Evolutionary conservation across 2,888 invertebrate species (phyloP).

Genomic region (Rhaphigaster nebulosa): DNA sequence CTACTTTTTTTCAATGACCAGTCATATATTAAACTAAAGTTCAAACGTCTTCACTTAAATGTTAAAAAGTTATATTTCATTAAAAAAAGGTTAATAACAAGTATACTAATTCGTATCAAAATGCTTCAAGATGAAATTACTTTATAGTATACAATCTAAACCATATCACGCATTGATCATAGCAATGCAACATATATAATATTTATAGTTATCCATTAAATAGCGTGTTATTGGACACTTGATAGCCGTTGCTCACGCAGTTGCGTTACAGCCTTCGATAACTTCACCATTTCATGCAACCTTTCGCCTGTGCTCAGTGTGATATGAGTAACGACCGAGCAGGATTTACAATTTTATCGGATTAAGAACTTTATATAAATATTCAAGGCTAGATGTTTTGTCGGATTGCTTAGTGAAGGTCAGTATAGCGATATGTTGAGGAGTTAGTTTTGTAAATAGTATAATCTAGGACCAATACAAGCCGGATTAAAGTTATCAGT

Average conservation of each 20-base stretch:
- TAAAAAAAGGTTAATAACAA: neutral
- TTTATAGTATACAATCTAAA: neutral
- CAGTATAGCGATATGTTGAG: neutral
- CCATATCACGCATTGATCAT: neutral
- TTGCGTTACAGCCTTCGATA: neutral
- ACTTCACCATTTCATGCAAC: neutral
- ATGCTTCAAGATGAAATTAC: neutral
- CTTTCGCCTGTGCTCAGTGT: neutral
- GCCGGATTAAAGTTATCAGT: too few species aligned
- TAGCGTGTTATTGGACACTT: neutral
- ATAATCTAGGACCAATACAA: neutral
- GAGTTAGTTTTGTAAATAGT: neutral
- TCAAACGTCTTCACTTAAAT: too few species aligned
- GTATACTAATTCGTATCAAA: neutral
- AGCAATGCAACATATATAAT: neutral
- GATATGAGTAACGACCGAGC: slow-evolving; percentile 3
- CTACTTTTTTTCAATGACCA: too few species aligned
- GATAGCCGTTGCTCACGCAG: neutral
- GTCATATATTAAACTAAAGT: too few species aligned
- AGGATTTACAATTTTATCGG: slow-evolving; percentile 12
- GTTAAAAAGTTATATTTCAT: too few species aligned
- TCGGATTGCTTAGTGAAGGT: neutral
- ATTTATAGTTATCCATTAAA: neutral
- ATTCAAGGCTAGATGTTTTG: slow-evolving; percentile 4
- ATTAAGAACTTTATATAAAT: slow-evolving; percentile 10